These are phyloP conservation scores for Steinernema scapterisci DNA, from an alignment of 2,888 invertebrate species.

Conservation along the genomic window DNA sequence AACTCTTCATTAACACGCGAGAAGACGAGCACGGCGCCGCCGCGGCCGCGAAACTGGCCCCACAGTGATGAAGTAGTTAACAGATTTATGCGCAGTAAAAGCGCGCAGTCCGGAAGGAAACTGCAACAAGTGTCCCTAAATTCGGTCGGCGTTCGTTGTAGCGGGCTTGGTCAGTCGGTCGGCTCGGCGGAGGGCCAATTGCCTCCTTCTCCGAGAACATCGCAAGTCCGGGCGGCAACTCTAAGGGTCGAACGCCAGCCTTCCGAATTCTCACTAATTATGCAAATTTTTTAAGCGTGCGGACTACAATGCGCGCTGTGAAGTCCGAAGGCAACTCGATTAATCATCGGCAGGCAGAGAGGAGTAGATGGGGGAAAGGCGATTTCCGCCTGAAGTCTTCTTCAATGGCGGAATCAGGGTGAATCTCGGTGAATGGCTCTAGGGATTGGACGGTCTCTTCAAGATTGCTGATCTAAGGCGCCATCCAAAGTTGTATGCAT, in stretches of 20 bases:
- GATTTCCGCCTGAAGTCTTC: no score
- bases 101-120: conserved; percentile 23
- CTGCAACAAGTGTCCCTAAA: conserved; percentile 24
- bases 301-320: neutral
- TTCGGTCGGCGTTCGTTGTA: neutral
- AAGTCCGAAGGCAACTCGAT: no score
- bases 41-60: neutral
- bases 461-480: no score
- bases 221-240: neutral
- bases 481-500: no score
- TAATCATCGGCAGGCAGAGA: no score
- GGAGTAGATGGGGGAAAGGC: no score
- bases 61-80: conserved; percentile 25
- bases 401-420: no score
- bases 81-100: conserved; percentile 27
- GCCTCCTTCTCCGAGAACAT: neutral
- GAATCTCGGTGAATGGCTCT: no score
- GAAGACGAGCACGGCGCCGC: neutral
- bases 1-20: conserved; percentile 32
- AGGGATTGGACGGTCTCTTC: no score
- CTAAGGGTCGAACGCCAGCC: neutral
- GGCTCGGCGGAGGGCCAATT: neutral
- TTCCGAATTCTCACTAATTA: neutral
- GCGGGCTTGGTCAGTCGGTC: no score
- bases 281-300: conserved; percentile 5